phyloP scores from a whole-genome alignment of 2,797 vertebrate species.

The Diceros bicornis region DNA sequence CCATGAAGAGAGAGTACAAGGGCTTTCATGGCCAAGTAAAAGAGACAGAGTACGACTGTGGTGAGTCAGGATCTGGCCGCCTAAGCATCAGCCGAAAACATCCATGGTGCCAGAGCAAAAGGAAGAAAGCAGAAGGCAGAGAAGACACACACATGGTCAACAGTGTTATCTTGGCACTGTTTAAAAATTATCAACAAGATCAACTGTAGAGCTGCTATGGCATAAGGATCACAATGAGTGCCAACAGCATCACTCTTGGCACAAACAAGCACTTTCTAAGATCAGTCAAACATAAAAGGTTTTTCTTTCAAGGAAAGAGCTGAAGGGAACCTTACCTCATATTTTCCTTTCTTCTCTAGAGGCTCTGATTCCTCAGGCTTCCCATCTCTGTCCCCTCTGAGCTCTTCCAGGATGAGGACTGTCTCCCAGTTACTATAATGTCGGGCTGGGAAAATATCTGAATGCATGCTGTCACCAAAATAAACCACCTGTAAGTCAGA shows the following conservation, averaged over 20 bases:
- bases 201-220: rapidly evolving
- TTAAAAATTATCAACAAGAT: not conserved
- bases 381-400: slow-evolving; percentile 91
- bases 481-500: slow-evolving; percentile 94
- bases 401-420: slow-evolving; percentile 96
- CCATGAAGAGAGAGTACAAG: not conserved
- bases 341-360: slow-evolving; percentile 96
- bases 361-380: slow-evolving; percentile 91
- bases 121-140: not conserved
- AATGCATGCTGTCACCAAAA: slow-evolving; percentile 98
- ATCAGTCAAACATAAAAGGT: not conserved
- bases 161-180: not conserved
- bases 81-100: not conserved
- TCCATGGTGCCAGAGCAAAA: not conserved
- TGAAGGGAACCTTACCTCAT: slow-evolving; percentile 92
- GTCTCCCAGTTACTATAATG: slow-evolving; percentile 97
- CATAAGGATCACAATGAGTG: not conserved
- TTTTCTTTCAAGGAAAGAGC: slow-evolving; percentile 42
- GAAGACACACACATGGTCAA: not conserved
- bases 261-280: slow-evolving; percentile 13
- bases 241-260: not conserved
- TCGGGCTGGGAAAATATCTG: slow-evolving; percentile 96
- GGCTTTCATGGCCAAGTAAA: not conserved
- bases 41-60: not conserved
- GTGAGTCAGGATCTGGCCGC: not conserved